Evolutionary conservation across 2,113 vertebrate genomes (phyloP).

Genomic region (Pterocles burchelli): DNA sequence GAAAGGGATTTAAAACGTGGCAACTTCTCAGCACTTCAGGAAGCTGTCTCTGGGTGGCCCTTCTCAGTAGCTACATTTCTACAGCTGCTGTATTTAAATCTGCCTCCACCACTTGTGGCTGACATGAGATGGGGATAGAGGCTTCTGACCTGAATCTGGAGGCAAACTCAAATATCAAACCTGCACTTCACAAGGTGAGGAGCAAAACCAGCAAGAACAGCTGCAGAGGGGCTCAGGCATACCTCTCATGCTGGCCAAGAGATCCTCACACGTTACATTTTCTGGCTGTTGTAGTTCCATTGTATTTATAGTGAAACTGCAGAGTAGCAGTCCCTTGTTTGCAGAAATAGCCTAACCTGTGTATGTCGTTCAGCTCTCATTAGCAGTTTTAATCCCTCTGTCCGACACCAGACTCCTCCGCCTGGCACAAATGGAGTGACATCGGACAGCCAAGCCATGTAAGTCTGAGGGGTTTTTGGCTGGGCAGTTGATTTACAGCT

Average conservation of each 20-base stretch:
- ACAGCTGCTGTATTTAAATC: neutral
- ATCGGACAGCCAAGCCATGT: neutral
- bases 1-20: neutral
- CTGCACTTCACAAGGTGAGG: neutral
- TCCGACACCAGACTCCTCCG: neutral
- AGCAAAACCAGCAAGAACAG: neutral
- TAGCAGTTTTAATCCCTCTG: conserved; percentile 62
- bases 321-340: neutral
- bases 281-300: neutral
- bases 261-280: neutral
- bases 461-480: conserved; percentile 28
- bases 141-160: neutral
- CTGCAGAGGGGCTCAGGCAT: neutral
- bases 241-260: neutral
- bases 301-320: neutral
- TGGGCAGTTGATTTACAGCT: neutral
- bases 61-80: neutral
- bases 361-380: conserved; percentile 64
- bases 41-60: neutral
- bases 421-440: fast-evolving
- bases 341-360: neutral
- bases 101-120: neutral
- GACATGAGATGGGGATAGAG: neutral
- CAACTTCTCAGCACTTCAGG: neutral
- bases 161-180: neutral